Percentiles rank a stretch among this genome's conserved stretches.
Conservation (phyloP, 1,140 invertebrate species). For the Drosophila mojavensis region DNA sequence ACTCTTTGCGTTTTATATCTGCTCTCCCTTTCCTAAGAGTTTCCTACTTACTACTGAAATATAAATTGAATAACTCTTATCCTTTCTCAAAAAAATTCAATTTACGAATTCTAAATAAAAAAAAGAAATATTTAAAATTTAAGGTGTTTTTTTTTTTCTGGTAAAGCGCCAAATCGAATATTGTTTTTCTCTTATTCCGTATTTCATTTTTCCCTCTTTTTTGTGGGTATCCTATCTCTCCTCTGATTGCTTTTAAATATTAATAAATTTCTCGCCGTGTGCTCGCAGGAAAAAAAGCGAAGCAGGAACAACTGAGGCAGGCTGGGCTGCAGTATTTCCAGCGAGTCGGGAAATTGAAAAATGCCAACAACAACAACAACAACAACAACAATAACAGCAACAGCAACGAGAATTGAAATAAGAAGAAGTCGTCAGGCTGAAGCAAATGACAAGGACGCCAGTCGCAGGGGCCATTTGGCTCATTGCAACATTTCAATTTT, state of each 20-base stretch:
- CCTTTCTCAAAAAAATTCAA: no score
- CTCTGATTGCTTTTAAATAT: constrained; percentile 7
- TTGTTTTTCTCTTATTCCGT: not conserved
- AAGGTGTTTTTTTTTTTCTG: not conserved
- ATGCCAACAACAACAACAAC: constrained; percentile 23
- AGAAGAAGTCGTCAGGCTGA: not conserved
- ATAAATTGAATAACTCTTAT: no score
- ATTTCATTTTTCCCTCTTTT: no score
- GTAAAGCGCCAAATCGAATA: not conserved
- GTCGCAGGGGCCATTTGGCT: constrained; percentile 45
- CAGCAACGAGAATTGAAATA: no score
- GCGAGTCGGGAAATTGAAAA: constrained; percentile 45
- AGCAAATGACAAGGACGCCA: constrained; percentile 31
- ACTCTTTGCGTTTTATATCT: not conserved
- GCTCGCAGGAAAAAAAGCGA: not conserved
- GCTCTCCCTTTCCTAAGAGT: no score
- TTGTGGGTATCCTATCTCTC: not conserved
- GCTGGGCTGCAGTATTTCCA: constrained; percentile 21
- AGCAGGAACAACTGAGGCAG: not conserved
- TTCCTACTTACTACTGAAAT: no score
- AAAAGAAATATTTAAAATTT: not conserved
- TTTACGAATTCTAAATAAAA: no score
- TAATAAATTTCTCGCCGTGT: constrained; percentile 30
- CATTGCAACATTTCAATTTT: constrained; percentile 63
- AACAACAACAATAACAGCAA: not conserved